phyloP scores from a whole-genome alignment of 2,888 invertebrate genomes.

The Meiosimyza platycephala region DNA sequence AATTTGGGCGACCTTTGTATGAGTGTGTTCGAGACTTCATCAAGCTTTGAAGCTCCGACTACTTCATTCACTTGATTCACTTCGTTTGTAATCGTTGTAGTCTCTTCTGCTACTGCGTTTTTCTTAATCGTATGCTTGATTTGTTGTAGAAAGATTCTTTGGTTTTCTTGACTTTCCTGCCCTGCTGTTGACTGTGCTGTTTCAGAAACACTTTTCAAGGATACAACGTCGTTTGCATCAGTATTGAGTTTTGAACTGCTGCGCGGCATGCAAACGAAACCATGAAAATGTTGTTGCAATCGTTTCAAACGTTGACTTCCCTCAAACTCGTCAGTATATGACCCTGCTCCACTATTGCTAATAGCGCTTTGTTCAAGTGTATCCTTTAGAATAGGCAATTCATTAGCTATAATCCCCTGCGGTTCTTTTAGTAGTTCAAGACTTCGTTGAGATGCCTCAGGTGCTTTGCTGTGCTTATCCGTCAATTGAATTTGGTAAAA shows the following conservation, averaged over 20 bases:
- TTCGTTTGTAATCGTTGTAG: conserved; percentile 24
- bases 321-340: conserved; percentile 58
- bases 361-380: neutral
- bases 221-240: conserved; percentile 2
- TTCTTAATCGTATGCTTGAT: neutral
- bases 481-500: no score
- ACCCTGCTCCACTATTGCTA: conserved; percentile 15
- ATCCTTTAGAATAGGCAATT: no score
- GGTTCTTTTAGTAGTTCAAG: no score
- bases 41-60: neutral
- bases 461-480: no score
- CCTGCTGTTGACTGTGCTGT: neutral
- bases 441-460: no score
- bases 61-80: conserved; percentile 16
- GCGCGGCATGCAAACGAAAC: conserved; percentile 48
- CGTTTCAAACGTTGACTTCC: conserved; percentile 69
- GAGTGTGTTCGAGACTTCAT: conserved; percentile 1
- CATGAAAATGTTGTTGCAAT: conserved; percentile 67
- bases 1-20: conserved; percentile 25
- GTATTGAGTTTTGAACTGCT: conserved; percentile 27
- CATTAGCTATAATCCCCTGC: no score
- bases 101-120: conserved; percentile 11
- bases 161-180: neutral
- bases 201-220: conserved; percentile 34
- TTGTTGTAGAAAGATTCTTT: no score